Base-by-base conservation (phyloP, 2,797 vertebrate genomes). In the Remorina albescens region DNA sequence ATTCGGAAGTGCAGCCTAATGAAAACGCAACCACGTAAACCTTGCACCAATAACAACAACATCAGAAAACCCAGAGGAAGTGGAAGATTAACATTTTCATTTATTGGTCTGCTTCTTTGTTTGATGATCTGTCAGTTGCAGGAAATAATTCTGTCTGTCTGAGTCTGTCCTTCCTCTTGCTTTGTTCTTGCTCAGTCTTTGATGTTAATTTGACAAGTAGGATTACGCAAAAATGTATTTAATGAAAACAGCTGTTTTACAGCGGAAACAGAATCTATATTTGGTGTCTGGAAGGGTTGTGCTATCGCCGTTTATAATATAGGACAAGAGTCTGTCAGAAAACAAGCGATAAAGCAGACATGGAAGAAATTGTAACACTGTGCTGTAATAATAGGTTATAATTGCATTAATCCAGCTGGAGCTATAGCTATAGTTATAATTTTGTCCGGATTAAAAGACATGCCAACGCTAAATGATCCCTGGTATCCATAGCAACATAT, bases 371-470 rank as follows among this genome's bases (percentile, higher is more conserved):
- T 57, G 47, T 71, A 81, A 85, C 81, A 70, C 47, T 66, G 64
- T 70, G 76, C 84, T 86, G 71, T 83, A 89, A 91, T 89, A 86
- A 86, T 81, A 75, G 75, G 66, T 80, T 75, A 77, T 87, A 87
- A 92, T 89, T 91, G 84, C 85, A 82, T 74, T 92, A 92, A 93
- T 93, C 90, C 87, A 83, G 58, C 71, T 13, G 12, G 56, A 76
- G 92, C 87, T 92, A 88, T 76, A 70, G 88, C 69, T 75, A 62
- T 74, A 74, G 70, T 84, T 91, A 86, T 90, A 93, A 95, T 96
- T 95, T 93, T 91, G 79, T 60, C 86, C 78, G 93, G 92, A 96
- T 95, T 94, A 95, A 95, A 93, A 94, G 84, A 91, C 93, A 95
- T 93, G 64, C 67, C 42, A 56, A 42, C 12, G 70, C 73, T 86